Evolutionary conservation across 2,888 invertebrate species (phyloP), one percentile per base, ranked within the genome.

Genomic region (Octonoba sinensis): DNA sequence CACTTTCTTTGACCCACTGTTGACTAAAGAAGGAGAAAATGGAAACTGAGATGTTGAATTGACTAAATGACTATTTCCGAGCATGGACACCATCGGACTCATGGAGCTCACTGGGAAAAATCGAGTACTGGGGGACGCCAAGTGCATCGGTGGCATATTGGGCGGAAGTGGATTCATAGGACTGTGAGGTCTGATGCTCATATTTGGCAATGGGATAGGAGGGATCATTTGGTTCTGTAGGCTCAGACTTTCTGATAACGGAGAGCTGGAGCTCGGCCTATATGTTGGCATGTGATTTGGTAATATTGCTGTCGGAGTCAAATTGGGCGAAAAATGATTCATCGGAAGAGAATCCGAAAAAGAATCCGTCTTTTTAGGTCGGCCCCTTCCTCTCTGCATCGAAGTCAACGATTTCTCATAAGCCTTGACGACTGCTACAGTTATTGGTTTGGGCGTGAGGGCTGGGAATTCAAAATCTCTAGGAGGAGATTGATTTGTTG

Each of bases 391-490:
- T 22, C 71, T 71, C 16, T 76, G 75, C 71, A 82, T 76, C 6
- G 76, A 82, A 16, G 72, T 64, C 22, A 82, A 36, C 6, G 76
- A 76, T 62, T 75, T 77, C 65, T 86, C 86, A 82, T 86, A 86
- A 18, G 83, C 83, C 77, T 86, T 86, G 24, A 86, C 84, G 62
- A 86, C 86, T 12, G 84, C 84, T 46, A 85, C 84, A 24, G 85
- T 86, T 22, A 86, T 85, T 3, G 93, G 91, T 89, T 94, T 92
- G 83, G 96, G 95, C 89, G 96, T 95, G 89, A 96, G 96, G 3
- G 96, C 96, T 0, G 96, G 96, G 0, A 95, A 96, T 87, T 96
- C 96, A 65, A 85, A 76, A 1, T 93, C 89, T 72, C 64, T 81
- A 47, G 79, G 59, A 44, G 83, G 83, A n/a, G 76, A 75, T 56